Percentiles rank a stretch among this genome's conserved stretches.
These are phyloP conservation scores for Mus caroli DNA, from an alignment of 2,797 vertebrate species.

Conservation along the genomic window DNA sequence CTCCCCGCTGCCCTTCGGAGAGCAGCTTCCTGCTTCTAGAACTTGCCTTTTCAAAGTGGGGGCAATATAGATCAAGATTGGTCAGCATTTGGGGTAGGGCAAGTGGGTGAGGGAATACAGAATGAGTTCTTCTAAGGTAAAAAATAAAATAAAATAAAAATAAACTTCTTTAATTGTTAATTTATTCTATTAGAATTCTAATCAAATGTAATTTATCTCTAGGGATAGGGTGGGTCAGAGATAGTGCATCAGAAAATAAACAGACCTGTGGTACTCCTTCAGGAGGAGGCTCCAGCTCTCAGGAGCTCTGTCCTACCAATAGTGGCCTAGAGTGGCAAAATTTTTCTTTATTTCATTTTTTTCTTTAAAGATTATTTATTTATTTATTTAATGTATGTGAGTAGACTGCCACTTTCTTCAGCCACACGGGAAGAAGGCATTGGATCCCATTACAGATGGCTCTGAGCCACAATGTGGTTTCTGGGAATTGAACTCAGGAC, in stretches of 20 bases:
- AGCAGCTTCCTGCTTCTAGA: neutral
- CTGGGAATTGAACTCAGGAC: neutral
- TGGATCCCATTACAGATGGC: neutral
- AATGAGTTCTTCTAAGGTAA: neutral
- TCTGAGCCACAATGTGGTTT: neutral
- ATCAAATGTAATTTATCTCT: constrained; percentile 6
- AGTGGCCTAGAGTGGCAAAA: neutral
- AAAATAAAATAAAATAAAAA: neutral
- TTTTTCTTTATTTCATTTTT: neutral
- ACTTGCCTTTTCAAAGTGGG: neutral
- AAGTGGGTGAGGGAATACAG: neutral
- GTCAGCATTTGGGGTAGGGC: rapidly evolving
- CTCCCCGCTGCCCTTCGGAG: neutral
- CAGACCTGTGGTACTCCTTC: neutral
- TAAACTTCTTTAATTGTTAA: constrained; percentile 14
- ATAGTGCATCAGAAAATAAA: neutral
- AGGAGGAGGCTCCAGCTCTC: neutral
- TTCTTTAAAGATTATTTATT: neutral
- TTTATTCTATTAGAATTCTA: constrained; percentile 26
- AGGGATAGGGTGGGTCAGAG: neutral
- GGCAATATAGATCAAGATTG: neutral
- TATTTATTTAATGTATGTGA: neutral
- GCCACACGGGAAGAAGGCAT: neutral
- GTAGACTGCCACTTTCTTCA: neutral
- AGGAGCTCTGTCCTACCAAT: neutral